Base-by-base conservation (phyloP, 2,888 invertebrate species). In the Tetragonula carbonaria region DNA sequence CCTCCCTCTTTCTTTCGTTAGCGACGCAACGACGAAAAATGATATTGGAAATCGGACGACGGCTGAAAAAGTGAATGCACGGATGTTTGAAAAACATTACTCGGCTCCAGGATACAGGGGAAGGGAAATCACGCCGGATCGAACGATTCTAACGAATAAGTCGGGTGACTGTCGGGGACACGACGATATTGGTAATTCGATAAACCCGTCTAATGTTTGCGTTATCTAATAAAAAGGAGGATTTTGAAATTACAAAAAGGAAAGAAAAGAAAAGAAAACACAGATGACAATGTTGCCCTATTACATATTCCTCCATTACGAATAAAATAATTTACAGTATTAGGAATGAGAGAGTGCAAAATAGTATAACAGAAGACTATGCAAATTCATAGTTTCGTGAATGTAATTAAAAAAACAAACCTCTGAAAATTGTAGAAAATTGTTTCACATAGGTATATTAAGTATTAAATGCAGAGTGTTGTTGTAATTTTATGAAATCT, bases 21-120 rank as follows among this genome's bases (percentile, higher is more conserved):
- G 55, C 80, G 55, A 63, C 55, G 82, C 50, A 86, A 86, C 82
- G 80, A 80, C 88, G 79, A 87, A 88, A 88, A 88, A 87, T 88
- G 85, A 81, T 88, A 88, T 87, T 78, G 88, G 79, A 81, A 85
- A 87, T 85, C 80, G 88, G 71, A 80, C 76, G 62, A 82, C 66
- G 81, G 63, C 51, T 57, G 80, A 71, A 84, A 86, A 84, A 84
- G 80, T 70, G 87, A 79, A 76, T 63, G 74, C 75, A 70, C 80
- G 74, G 75, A 89, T 89, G 84, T 86, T 88, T 89, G 63, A 38
- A 74, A 87, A 84, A 86, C 74, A 72, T 78, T 74, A 63, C 68
- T 70, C 70, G 71, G n/a, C 11, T 45, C 45, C 65, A 57, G 13
- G 55, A 21, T 14, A 16, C 4, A 8, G 14, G 4, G 28, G 63